Base-by-base conservation (phyloP, 2,797 vertebrate species). In the Myotis daubentonii region DNA sequence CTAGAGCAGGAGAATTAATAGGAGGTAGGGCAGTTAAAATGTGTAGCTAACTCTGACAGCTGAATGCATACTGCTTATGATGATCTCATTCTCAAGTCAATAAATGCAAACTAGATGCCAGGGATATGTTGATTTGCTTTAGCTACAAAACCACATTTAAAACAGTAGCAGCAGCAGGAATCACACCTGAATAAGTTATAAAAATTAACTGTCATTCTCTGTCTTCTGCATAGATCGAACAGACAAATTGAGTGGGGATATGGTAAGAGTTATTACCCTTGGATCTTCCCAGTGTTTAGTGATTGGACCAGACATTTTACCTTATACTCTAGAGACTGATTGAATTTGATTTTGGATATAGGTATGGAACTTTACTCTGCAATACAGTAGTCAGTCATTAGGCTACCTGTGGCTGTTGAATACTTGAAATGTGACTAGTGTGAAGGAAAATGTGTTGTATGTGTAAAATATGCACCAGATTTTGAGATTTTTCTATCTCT, bases 401-500 rank as follows among this genome's bases (percentile, higher is more conserved):
- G 68, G 6, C 23, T 72, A 76, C 12, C 17, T 76, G 12, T 57
- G 53, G 15, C 62, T 71, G 1, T 49, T 94, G 53, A 79, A 3
- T 57, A 81, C 85, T 79, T 91, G 41, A 88, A 88, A 53, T 84
- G 23, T 53, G 57, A 12, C 36, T 93, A 25, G 16, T 68, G 20
- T 17, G 22, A 94, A 86, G 82, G 44, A 22, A 78, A 47, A 72
- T 80, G 53, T 89, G 25, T 49, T 95, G 44, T 66, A 60, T 72
- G 68, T 74, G 12, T 89, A 89, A 82, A 90, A 68, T 90, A 25
- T 5, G 47, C 6, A 36, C 5, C 22, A 33, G 23, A 72, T 89
- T 94, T 91, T 76, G 80, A 93, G 72, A 71, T 6, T 92, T 87
- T 89, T 91, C 2, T 68, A 22, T 91, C 84, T 75, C 47, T 57